Percentiles rank a stretch among this genome's conserved stretches.
phyloP scores from a whole-genome alignment of 2,797 vertebrate species.

The Momotus momota region DNA sequence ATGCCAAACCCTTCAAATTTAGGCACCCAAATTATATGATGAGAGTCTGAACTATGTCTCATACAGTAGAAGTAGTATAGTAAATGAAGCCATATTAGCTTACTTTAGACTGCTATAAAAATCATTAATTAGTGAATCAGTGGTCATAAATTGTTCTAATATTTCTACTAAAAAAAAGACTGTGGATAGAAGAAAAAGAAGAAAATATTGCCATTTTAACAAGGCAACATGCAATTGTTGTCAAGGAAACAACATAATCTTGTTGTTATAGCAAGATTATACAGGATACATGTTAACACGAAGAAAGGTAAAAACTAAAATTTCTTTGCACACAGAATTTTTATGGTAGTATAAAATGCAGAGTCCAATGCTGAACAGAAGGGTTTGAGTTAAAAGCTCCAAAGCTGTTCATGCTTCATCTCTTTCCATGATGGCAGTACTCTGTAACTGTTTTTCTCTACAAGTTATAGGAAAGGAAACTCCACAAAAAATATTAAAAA shows the following conservation, averaged over 20 bases:
- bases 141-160: background rate
- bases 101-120: background rate
- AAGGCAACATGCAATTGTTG: background rate
- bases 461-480: background rate
- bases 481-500: background rate
- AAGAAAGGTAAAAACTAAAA: background rate
- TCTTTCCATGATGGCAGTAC: background rate
- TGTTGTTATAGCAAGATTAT: background rate
- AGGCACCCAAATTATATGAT: background rate
- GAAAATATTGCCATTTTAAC: background rate
- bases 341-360: background rate
- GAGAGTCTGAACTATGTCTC: background rate
- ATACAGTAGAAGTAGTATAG: background rate
- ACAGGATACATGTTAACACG: background rate
- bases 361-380: background rate
- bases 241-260: slow-evolving; percentile 35
- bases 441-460: background rate
- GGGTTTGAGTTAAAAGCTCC: background rate
- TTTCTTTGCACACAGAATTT: background rate
- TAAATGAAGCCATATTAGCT: background rate
- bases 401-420: background rate
- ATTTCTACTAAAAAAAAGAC: background rate
- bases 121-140: background rate
- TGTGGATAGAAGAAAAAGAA: background rate
- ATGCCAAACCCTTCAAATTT: background rate